Evolutionary conservation across 1,140 invertebrate genomes (phyloP).

Genomic region (Penaeus japonicus): DNA sequence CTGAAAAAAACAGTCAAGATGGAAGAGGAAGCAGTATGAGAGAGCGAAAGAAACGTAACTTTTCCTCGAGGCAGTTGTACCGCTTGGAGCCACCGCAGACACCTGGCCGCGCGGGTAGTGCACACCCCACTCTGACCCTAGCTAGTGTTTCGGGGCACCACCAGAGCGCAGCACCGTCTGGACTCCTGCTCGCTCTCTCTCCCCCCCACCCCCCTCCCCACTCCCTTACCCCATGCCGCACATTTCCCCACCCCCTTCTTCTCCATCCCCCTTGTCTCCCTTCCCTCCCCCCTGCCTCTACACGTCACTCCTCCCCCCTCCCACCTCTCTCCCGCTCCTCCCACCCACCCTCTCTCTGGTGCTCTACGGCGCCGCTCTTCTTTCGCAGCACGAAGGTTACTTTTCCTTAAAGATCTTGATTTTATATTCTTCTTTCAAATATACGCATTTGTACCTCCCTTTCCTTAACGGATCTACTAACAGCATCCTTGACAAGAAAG

Average conservation of each 20-base stretch:
- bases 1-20: background rate
- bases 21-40: background rate
- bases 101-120: background rate
- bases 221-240: background rate
- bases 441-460: too few relatives aligned
- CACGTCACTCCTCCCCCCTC: background rate
- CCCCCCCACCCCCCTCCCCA: background rate
- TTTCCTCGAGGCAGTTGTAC: background rate
- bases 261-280: background rate
- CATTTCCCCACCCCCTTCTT: background rate
- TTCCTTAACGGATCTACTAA: background rate
- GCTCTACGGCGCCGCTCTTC: background rate
- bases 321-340: background rate
- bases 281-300: too few relatives aligned
- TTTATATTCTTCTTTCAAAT: too few relatives aligned
- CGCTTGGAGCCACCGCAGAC: background rate
- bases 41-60: background rate
- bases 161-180: background rate
- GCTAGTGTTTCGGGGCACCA: background rate
- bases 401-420: too few relatives aligned
- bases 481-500: background rate
- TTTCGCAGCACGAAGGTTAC: background rate
- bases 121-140: slow-evolving; percentile 2
- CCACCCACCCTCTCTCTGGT: background rate
- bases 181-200: background rate